Evolutionary conservation across 2,888 invertebrate species (phyloP), one percentile per base, ranked within the genome.

Genomic region (Andrena trimmerana): DNA sequence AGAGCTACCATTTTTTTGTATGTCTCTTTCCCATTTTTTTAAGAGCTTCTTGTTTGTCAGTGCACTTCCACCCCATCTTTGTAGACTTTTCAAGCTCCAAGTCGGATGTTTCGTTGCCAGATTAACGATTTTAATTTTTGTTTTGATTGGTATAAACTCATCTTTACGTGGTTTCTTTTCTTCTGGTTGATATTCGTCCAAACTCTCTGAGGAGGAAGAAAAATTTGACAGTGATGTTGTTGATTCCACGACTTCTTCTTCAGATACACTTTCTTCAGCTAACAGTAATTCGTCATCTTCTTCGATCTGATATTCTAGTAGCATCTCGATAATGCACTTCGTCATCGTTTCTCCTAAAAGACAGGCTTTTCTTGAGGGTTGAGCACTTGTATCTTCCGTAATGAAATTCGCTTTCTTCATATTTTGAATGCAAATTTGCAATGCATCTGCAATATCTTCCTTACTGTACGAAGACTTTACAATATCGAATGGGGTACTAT

Each of bases 51-150:
- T 52, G 1, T 20, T 31, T 68, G 31, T 16, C 4, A 68, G 54
- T 20, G 20, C 7, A 20, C 13, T 52, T 13, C 33, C 52, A 2
- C 54, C 68, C 24, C 13, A 33, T 7, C 33, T 52, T 7, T 68
- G 68, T 20, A 68, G 24, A 2, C 2, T 33, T 13, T 52, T 54
- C 24, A 68, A 5, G 5, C 13, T 54, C 24, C 54, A 54, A 20
- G 1, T 4, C 33, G 31, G 31, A 24, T 68, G 54, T 2, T 29
- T 20, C 20, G 24, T 54, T 20, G 68, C 33, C 10, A 54, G 33
- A 24, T 54, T 52, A 5, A 68, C 52, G 1, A 54, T 33, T 52
- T 68, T 52, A 68, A 68, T 24, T 54, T 68, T 33, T 1, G 29
- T n/a, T 33, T 62, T n/a, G 0, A 33, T 7, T 7, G 33, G 33